Conservation (phyloP, 2,797 vertebrate species). For the Coranthus polyacanthus region DNA sequence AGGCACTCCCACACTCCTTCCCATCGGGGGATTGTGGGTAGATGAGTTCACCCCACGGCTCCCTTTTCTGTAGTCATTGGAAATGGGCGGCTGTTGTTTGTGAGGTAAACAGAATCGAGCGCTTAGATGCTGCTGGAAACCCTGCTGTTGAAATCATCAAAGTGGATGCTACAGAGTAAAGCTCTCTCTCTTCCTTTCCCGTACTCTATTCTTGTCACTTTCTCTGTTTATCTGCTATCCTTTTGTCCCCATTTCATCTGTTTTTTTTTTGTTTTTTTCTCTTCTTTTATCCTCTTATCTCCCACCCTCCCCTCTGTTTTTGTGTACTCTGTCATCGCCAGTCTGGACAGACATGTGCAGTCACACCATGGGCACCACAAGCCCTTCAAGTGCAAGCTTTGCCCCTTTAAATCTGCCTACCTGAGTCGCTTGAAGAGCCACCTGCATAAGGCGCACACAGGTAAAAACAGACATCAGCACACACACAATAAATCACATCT, state of each 20-base stretch:
- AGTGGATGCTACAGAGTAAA: constrained; percentile 46
- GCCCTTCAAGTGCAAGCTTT: constrained; percentile 98
- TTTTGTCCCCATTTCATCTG: constrained; percentile 60
- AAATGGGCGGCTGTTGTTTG: constrained; percentile 70
- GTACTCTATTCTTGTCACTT: constrained; percentile 42
- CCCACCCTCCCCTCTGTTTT: constrained; percentile 28
- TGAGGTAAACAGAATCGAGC: constrained; percentile 62
- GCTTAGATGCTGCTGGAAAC: constrained; percentile 51
- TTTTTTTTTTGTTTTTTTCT: constrained; percentile 27
- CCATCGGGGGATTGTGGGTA: constrained; percentile 80
- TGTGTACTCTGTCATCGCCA: constrained; percentile 67
- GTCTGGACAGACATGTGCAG: constrained; percentile 98
- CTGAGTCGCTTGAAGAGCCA: constrained; percentile 98
- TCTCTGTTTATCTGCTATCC: constrained; percentile 45
- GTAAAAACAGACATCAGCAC: constrained; percentile 76
- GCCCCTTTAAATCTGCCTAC: constrained; percentile 98
- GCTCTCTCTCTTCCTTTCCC: constrained; percentile 35
- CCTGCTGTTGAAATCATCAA: constrained; percentile 63
- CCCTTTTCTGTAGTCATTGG: constrained; percentile 75
- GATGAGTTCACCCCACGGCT: constrained; percentile 76
- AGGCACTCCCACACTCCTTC: constrained; percentile 68
- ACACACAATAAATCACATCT: constrained; percentile 31
- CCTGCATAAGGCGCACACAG: constrained; percentile 95
- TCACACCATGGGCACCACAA: constrained; percentile 98
- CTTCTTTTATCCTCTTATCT: constrained; percentile 60